Evolutionary conservation across 2,113 vertebrate species (phyloP).

Genomic region (Cairina moschata): DNA sequence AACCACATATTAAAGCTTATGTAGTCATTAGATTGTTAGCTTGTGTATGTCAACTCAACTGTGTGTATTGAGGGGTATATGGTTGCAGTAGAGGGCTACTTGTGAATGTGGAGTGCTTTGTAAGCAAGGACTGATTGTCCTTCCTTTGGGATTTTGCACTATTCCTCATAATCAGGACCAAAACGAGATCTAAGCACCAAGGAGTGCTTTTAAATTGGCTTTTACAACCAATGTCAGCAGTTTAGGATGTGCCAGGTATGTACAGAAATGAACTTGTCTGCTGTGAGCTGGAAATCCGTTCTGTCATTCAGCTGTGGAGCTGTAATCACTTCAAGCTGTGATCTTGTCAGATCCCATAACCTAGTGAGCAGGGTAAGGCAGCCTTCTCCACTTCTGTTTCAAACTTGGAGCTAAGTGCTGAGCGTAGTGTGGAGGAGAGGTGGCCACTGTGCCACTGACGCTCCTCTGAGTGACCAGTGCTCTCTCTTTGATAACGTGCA

Average conservation of each 20-base stretch:
- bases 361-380: rapidly evolving
- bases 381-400: not conserved
- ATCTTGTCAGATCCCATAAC: not conserved
- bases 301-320: not conserved
- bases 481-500: not conserved
- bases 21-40: not conserved
- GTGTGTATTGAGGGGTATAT: not conserved
- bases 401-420: rapidly evolving
- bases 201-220: not conserved
- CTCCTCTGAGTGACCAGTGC: not conserved
- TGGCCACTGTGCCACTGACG: not conserved
- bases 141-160: not conserved
- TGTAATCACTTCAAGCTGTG: not conserved
- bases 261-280: not conserved
- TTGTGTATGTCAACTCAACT: not conserved
- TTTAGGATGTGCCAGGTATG: not conserved
- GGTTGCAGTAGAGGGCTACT: not conserved
- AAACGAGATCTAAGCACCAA: not conserved
- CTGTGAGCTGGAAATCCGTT: not conserved
- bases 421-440: not conserved
- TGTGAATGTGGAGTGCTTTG: not conserved
- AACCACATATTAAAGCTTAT: not conserved
- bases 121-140: not conserved
- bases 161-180: not conserved
- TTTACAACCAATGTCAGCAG: not conserved